Evolutionary conservation across 1,140 invertebrate species (phyloP).

Genomic region (Oedothorax gibbosus): DNA sequence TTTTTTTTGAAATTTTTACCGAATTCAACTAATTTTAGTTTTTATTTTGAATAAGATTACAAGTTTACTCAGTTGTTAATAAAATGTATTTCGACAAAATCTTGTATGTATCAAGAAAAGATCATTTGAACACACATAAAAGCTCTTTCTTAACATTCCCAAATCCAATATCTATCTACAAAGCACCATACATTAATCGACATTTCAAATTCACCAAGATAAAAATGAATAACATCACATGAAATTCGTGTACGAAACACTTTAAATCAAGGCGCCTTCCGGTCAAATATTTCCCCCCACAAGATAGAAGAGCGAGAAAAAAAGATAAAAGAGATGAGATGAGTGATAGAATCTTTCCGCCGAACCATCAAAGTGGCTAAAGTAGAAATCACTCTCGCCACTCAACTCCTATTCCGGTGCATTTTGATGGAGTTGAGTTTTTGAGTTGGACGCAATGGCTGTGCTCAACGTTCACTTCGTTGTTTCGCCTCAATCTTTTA

Average conservation of each 20-base stretch:
- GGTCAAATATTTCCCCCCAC: conserved; percentile 47
- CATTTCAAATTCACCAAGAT: too few species aligned
- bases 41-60: too few species aligned
- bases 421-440: conserved; percentile 52
- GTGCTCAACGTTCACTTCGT: conserved; percentile 44
- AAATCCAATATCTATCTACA: too few species aligned
- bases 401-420: conserved; percentile 52
- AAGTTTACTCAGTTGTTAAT: too few species aligned
- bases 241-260: conserved; percentile 30
- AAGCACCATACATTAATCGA: too few species aligned
- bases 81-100: too few species aligned
- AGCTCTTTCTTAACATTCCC: too few species aligned
- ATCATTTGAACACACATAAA: too few species aligned
- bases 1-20: too few species aligned
- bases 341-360: conserved; percentile 51
- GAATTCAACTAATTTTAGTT: too few species aligned
- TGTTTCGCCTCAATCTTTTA: conserved; percentile 26
- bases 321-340: neutral
- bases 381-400: conserved; percentile 59
- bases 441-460: conserved; percentile 50
- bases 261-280: conserved; percentile 49
- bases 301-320: neutral
- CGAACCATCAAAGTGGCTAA: conserved; percentile 55
- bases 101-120: too few species aligned
- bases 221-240: too few species aligned